Base-by-base conservation (phyloP, 2,888 invertebrate genomes). In the Tineola bisselliella region DNA sequence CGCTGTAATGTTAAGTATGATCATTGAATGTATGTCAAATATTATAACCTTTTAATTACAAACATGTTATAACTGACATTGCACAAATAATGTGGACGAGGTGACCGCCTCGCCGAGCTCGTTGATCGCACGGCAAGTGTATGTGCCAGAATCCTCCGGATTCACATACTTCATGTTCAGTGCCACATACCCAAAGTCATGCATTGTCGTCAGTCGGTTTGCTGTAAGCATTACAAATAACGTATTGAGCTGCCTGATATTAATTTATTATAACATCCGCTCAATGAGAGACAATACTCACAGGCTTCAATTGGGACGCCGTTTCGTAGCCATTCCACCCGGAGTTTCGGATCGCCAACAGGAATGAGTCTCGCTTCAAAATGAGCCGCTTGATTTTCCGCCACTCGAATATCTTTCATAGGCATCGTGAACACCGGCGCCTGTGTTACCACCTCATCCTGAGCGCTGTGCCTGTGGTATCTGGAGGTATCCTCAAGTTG, bases 141-240 rank as follows among this genome's bases (percentile, higher is more conserved):
- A 98, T 44, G 97, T 96, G 56, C 98, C 98, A 1, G 97, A 96
- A 83, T 99, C 99, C 80, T 97, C 97, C 18, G 97, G 96, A 73
- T 95, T 95, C 0, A 95, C 95, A 70, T 96, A 96, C 75, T 96
- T 96, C 94, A 96, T 94, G 70, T 97, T 96, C 15, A 96, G 87
- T 44, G 97, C 97, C 25, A 98, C 98, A 76, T 97, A 98, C 59
- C 99, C 99, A 76, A 99, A 98, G 77, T 99, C 99, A 75, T 98
- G 96, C 93, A 97, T 96, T 10, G 97, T 97, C 52, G 95, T 94
- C 31, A 94, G 89, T 63, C 96, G 94, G 74, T 96, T 96, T n/a
- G 95, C 93, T 54, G 54, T 48, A 48, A 48, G 10, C 48, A 59
- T 59, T 18, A n/a, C n/a, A n/a, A n/a, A n/a, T n/a, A n/a, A n/a